phyloP scores from a whole-genome alignment of 2,888 invertebrate genomes.

The Tetranychus truncatus region DNA sequence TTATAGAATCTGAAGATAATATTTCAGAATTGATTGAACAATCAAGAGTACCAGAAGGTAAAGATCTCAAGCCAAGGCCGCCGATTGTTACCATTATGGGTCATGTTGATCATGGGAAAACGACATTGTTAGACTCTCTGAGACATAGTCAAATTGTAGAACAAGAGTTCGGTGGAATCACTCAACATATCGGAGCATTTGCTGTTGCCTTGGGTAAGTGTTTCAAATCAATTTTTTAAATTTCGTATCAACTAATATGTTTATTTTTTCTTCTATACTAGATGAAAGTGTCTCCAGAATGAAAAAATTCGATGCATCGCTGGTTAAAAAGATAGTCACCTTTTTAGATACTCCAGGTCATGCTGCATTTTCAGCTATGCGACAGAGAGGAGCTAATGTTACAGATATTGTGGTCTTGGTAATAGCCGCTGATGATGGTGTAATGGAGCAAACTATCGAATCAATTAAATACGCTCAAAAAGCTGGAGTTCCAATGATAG shows the following conservation, averaged over 20 bases:
- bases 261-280: neutral
- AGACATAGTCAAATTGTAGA: slow-evolving; percentile 68
- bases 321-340: slow-evolving; percentile 41
- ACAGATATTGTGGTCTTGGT: slow-evolving; percentile 89
- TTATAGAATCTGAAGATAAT: neutral
- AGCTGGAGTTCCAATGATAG: slow-evolving; percentile 75
- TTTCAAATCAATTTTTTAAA: neutral
- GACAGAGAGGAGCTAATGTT: slow-evolving; percentile 76
- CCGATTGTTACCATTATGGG: slow-evolving; percentile 98
- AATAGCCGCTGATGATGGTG: slow-evolving; percentile 95
- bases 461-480: slow-evolving; percentile 66
- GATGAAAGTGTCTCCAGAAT: neutral
- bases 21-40: slow-evolving; percentile 7
- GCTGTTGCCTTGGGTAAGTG: slow-evolving; percentile 18
- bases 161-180: slow-evolving; percentile 91
- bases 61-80: slow-evolving; percentile 50
- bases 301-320: neutral
- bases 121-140: slow-evolving; percentile 74
- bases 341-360: slow-evolving; percentile 98
- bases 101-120: slow-evolving; percentile 98
- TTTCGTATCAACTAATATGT: neutral
- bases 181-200: slow-evolving; percentile 97
- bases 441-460: slow-evolving; percentile 91
- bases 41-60: neutral
- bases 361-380: slow-evolving; percentile 86